Evolutionary conservation across 2,888 invertebrate species (phyloP).

Genomic region (Morinoia aosen): DNA sequence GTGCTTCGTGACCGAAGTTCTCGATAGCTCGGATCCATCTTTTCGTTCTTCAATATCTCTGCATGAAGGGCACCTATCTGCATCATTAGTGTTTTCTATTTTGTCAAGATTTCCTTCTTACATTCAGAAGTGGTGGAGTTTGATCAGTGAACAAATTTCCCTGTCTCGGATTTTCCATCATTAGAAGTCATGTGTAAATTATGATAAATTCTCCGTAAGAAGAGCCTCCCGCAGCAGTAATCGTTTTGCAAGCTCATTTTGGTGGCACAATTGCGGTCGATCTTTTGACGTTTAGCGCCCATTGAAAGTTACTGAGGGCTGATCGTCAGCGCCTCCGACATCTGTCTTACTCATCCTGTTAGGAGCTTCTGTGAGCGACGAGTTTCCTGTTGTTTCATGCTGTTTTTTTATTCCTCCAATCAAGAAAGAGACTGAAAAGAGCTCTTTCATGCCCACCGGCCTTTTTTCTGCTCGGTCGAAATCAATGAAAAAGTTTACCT

Average conservation of each 20-base stretch:
- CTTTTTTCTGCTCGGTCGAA: background rate
- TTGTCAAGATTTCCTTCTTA: background rate
- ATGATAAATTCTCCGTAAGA: background rate
- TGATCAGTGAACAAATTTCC: background rate
- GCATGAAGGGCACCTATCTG: background rate
- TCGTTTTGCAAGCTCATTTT: constrained; percentile 16
- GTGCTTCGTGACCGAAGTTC: constrained; percentile 21
- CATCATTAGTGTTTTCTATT: background rate
- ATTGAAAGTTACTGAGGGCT: constrained; percentile 27
- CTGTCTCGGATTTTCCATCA: background rate
- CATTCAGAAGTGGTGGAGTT: background rate
- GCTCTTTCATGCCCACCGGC: constrained; percentile 1
- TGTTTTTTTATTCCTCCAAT: background rate
- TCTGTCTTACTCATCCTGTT: constrained; percentile 38
- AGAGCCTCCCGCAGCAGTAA: background rate
- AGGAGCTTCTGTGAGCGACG: background rate
- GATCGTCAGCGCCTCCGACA: constrained; percentile 1
- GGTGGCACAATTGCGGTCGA: constrained; percentile 36
- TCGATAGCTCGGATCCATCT: background rate
- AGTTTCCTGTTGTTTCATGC: background rate
- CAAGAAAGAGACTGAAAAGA: background rate
- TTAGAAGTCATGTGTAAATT: background rate
- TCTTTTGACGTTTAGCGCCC: background rate
- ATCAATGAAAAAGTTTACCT: constrained; percentile 43
- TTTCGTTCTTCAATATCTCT: background rate